Base-by-base conservation (phyloP, 2,888 invertebrate species). In the Incurvaria masculella region DNA sequence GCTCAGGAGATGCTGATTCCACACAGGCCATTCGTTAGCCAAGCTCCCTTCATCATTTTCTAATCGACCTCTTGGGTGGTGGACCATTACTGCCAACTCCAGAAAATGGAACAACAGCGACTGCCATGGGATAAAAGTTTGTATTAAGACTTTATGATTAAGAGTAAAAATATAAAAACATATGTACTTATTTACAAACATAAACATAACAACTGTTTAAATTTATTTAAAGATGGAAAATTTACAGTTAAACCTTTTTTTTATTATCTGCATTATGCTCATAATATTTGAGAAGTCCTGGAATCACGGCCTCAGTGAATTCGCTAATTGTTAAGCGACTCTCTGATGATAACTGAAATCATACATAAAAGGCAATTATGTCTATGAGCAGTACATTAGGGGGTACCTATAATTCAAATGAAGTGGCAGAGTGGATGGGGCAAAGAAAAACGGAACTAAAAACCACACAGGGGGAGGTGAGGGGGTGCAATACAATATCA, bases 281-380 rank as follows among this genome's bases (percentile, higher is more conserved):
- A 58, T 79, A 79, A 51, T 68, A 68, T 53, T 70, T 68, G 46
- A 82, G 64, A 42, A 81, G 59, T 19, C 62, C 53, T 2, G 72
- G 66, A 27, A 80, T 56, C 27, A 73, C 62, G 47, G 55, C 68
- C 63, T 83, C 83, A 16, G 72, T 69, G 56, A 83, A 82, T 53
- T 72, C 68, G 55, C 84, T 82, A 51, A 82, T 60, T 2, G 72
- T 64, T 44, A 73, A 59, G 17, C 81, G 72, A 50, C 72, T 69
- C 56, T 84, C 83, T 10, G 68, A 61, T 23, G 74, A 78, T 17
- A 83, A 62, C 78, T 82, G 66, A 33, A 58, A 68, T 58, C 51
- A 50, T 52, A 50, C 45, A 45, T 4, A 27, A 44, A 44, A 33
- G n/a, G n/a, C n/a, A n/a, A n/a, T n/a, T n/a, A n/a, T n/a, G n/a